A percentile compares a stretch with the other conserved stretches of the same genome.
phyloP scores from a whole-genome alignment of 1,140 invertebrate genomes.

The Helicoverpa zea region DNA sequence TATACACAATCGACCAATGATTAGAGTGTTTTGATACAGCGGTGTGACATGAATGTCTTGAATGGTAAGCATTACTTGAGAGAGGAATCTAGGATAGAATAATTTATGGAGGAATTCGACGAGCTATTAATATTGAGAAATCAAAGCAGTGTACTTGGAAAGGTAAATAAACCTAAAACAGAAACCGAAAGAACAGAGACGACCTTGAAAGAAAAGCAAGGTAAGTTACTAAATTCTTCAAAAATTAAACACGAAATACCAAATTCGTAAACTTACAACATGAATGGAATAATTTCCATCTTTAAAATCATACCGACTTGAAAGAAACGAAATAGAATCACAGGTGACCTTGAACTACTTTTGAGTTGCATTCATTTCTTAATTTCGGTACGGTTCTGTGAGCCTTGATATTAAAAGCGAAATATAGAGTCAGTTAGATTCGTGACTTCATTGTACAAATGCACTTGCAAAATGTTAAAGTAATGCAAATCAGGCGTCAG shows the following conservation, averaged over 20 bases:
- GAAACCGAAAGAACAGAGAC: too few species aligned
- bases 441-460: conserved; percentile 60
- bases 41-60: not conserved
- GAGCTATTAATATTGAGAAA: too few species aligned
- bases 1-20: conserved; percentile 43
- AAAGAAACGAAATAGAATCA: conserved; percentile 43
- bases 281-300: conserved; percentile 34
- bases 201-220: too few species aligned
- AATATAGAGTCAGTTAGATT: conserved; percentile 54
- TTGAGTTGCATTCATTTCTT: conserved; percentile 56
- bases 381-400: conserved; percentile 54
- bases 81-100: not conserved
- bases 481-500: conserved; percentile 33
- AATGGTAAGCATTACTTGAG: not conserved
- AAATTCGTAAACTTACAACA: not conserved
- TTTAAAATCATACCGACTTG: conserved; percentile 34
- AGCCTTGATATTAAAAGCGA: conserved; percentile 67
- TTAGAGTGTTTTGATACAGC: not conserved
- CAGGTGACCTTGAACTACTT: conserved; percentile 57
- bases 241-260: not conserved
- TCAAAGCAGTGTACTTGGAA: too few species aligned
- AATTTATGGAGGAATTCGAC: not conserved
- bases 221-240: not conserved
- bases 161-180: too few species aligned
- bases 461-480: conserved; percentile 28